Base-by-base conservation (phyloP, 2,888 invertebrate genomes). In the Hartigia nigra region DNA sequence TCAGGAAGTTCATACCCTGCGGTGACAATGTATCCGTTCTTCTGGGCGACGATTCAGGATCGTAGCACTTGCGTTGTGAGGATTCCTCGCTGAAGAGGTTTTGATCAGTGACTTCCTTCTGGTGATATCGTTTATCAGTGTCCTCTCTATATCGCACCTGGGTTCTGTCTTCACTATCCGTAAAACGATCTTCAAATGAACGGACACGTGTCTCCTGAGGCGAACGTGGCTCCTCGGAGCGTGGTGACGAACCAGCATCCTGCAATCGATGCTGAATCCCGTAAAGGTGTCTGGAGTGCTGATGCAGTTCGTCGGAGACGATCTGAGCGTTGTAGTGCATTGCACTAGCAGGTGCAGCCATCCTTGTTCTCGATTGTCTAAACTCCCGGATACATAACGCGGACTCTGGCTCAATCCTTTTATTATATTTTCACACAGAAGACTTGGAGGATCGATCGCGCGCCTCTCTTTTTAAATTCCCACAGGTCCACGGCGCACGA, bases 261-360 rank as follows among this genome's bases (percentile, higher is more conserved):
- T 87, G 89, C 1, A 83, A 77, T 74, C 86, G 84, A 12, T 85
- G 83, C 12, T 86, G 86, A 31, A 88, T 82, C 12, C 84, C 85
- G 74, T 88, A 89, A 3, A 85, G 78, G 35, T 85, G 85, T 72
- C 87, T 82, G 11, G 86, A 80, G 74, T 86, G 85, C 76, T 88
- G 87, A 72, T 88, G 89, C 69, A 88, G 83, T 32, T 90, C 88
- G 39, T 90, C 90, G 55, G 87, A 81, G 69, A 87, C 86, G 75
- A 87, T 85, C 80, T 88, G 88, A 32, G 87, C 82, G 86, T 90
- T 89, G 86, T 88, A 91, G 83, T 90, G 89, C 89, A 91, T 90
- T 74, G 89, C 78, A 78, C 78, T 74, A 37, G 78, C 76, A 76
- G 78, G 76, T 37, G 78, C 88, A 80, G 90, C 87, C 87, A 87